Evolutionary conservation across 2,797 vertebrate genomes (phyloP).

Genomic region (Aeoliscus strigatus): DNA sequence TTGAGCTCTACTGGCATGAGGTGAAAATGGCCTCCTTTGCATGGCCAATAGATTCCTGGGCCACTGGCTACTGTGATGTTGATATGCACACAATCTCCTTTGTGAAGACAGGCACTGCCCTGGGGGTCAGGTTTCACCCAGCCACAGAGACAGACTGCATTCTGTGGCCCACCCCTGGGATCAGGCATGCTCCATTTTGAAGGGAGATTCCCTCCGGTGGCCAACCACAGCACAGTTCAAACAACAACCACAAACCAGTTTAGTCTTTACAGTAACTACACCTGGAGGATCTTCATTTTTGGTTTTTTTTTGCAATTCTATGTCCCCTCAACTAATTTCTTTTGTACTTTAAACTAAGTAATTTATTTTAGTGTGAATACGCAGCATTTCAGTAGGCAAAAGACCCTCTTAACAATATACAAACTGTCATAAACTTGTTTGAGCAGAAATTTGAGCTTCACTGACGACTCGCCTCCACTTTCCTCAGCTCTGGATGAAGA

Average conservation of each 20-base stretch:
- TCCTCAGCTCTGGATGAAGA: constrained; percentile 73
- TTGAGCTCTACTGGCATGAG: constrained; percentile 31
- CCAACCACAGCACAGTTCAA: constrained; percentile 26
- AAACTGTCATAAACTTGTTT: neutral
- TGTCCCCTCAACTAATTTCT: no score
- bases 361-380: no score
- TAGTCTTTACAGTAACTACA: no score
- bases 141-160: constrained; percentile 69
- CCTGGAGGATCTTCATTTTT: no score
- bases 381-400: no score
- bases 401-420: neutral
- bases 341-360: no score
- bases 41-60: constrained; percentile 69
- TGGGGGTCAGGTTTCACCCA: constrained; percentile 78
- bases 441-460: neutral
- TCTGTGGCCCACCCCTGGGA: constrained; percentile 68
- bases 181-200: constrained; percentile 71
- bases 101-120: constrained; percentile 78
- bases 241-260: neutral
- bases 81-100: constrained; percentile 80
- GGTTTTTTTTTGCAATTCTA: no score
- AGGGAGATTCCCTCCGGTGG: constrained; percentile 60
- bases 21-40: constrained; percentile 57
- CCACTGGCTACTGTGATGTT: constrained; percentile 71
- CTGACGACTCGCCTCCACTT: neutral